phyloP scores from a whole-genome alignment of 1,140 invertebrate genomes.

The Lucilia cuprina region DNA sequence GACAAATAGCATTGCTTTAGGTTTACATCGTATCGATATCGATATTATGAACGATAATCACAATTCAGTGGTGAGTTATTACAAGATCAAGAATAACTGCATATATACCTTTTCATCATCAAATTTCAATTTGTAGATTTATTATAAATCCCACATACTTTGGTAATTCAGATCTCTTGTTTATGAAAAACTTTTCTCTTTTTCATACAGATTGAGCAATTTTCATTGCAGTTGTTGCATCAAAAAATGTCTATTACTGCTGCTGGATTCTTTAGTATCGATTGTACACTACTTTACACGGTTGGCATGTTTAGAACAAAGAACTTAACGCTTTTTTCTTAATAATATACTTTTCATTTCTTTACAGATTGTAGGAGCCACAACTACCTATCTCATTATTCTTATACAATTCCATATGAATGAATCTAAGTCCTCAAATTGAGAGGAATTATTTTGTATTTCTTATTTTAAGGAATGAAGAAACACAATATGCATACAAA shows the following conservation, averaged over 20 bases:
- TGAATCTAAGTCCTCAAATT: not conserved
- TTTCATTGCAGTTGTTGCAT: slow-evolving; percentile 64
- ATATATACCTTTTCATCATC: too few relatives aligned
- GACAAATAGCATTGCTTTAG: slow-evolving; percentile 51
- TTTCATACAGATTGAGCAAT: slow-evolving; percentile 63
- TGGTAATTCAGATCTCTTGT: too few relatives aligned
- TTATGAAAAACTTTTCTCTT: not conserved
- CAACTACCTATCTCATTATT: slow-evolving; percentile 62
- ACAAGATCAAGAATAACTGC: too few relatives aligned
- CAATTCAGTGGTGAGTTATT: slow-evolving; percentile 51
- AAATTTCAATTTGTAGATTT: too few relatives aligned
- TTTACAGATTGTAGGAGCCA: slow-evolving; percentile 58
- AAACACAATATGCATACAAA: too few relatives aligned
- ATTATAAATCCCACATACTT: too few relatives aligned
- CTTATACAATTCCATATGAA: slow-evolving; percentile 62
- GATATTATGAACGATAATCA: slow-evolving; percentile 54
- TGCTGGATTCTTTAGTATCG: slow-evolving; percentile 63
- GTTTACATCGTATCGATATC: slow-evolving; percentile 50
- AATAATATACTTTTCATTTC: not conserved
- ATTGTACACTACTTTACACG: slow-evolving; percentile 62
- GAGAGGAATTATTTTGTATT: not conserved
- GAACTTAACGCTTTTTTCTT: not conserved
- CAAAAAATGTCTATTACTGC: slow-evolving; percentile 62
- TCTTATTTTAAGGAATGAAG: too few relatives aligned
- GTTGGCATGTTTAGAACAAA: slow-evolving; percentile 48